phyloP scores from a whole-genome alignment of 2,113 vertebrate genomes.

The Prolemur simus region DNA sequence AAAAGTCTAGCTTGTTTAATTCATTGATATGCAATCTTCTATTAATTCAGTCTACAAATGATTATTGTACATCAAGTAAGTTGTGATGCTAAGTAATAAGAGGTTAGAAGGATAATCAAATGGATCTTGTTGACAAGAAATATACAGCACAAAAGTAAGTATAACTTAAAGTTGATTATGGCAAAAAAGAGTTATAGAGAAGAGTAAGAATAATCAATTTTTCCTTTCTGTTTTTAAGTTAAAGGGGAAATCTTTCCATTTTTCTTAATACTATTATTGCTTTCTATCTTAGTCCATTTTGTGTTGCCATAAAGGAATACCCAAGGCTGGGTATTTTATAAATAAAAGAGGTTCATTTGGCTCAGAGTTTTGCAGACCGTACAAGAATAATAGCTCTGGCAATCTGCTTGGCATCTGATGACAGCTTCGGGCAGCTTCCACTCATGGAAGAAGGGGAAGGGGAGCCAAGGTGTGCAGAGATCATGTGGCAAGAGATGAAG shows the following conservation, averaged over 20 bases:
- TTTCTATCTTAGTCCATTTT: neutral
- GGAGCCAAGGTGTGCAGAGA: neutral
- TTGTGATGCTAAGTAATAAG: neutral
- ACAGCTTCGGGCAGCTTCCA: neutral
- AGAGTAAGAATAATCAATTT: neutral
- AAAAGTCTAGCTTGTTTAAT: slow-evolving; percentile 57
- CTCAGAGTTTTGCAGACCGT: neutral
- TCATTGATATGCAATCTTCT: slow-evolving; percentile 40
- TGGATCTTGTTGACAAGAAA: neutral
- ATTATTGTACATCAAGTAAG: neutral
- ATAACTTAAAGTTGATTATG: neutral
- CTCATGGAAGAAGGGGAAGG: neutral
- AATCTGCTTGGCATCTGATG: neutral
- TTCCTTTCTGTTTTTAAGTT: neutral
- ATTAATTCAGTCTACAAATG: slow-evolving; percentile 29
- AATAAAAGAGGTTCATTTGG: neutral
- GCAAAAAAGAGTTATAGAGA: neutral
- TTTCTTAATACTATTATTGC: neutral
- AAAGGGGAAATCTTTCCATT: neutral
- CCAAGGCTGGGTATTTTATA: neutral
- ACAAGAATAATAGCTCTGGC: neutral
- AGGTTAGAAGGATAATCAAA: slow-evolving; percentile 20
- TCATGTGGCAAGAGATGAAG: neutral
- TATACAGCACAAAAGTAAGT: neutral
- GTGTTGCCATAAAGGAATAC: neutral